Evolutionary conservation across 2,113 vertebrate species (phyloP), one percentile per base, ranked within the genome.

Genomic region (Semicossyphus pulcher): DNA sequence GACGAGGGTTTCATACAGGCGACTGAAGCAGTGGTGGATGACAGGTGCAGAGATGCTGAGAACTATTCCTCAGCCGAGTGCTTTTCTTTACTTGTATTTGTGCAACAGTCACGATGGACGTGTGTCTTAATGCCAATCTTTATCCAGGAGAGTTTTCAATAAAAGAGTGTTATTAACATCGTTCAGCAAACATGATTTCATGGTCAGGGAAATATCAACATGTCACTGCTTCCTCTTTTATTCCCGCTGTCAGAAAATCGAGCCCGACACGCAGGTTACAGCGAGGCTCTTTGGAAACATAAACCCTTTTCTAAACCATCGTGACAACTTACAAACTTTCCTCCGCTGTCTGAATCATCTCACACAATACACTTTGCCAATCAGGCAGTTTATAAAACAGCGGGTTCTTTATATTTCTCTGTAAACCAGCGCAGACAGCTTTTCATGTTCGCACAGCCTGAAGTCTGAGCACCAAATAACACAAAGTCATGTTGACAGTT

Each of bases 401-500:
- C 18, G 32, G 45, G 54, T 44, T 26, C 37, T 67, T 53, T 54
- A 18, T 47, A 48, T 8, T 36, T 59, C n/a, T 52, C 23, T 36
- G 14, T 16, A n/a, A 58, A 65, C 44, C 5, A 62, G 1, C 32
- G 5, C 12, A 4, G 16, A 57, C 23, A 62, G 15, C 36, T 61
- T 86, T 66, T 74, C 47, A 45, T 60, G 57, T 73, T 52, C 18
- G 36, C 11, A 56, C 60, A 69, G 48, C 20, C 11, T 32, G 3
- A 18, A 18, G 18, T 48, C 64, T 57, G 28, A 26, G 54, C 65
- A 53, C 28, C 34, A 48, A 60, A 42, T 61, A 56, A 59, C 65
- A 53, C 28, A 39, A 48, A 60, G 36, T 61, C 51, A 59, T 10
- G 14, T 75, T 51, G 66, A 11, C 23, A 36, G 25, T 42, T 26